Base-by-base conservation (phyloP, 2,113 vertebrate genomes). In the Tachuris rubrigastra region DNA sequence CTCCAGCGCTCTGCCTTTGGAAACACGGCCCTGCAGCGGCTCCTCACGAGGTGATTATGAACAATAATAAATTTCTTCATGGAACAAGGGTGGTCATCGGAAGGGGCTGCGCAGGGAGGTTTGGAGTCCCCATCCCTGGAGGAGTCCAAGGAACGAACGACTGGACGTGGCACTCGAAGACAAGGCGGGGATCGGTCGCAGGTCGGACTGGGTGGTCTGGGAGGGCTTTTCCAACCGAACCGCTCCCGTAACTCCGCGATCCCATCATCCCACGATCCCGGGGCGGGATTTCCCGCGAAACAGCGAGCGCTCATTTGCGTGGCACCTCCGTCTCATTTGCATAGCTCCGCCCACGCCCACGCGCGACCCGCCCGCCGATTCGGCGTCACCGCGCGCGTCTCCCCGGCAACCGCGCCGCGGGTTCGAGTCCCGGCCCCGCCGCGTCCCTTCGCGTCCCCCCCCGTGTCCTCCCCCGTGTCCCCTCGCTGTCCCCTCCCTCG, bases 231-330 rank as follows among this genome's bases (percentile, higher is more conserved):
- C 52, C 44, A 28, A 1, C 21, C 58, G 35, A 37, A 59, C 47
- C 0, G 20, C 35, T 8, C 44, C 62, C 72, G 37, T 16, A 15
- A n/a, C 7, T 23, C 24, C 1, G 31, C 0, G 10, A 21, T 24
- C 20, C 49, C 22, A 5, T 17, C 8, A 25, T n/a, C n/a, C 56
- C 55, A 9, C 2, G 5, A 58, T 39, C 15, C 35, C 60, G 27
- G 30, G 18, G 33, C 3, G 8, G 18, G 1, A 14, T 35, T 53
- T 77, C 85, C 66, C 75, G 58, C 75, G 30, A 14, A 15, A 65
- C 1, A 2, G 37, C 2, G 3, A 6, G 0, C 2, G 0, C 0
- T 33, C 21, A 0, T 77, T 60, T 52, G 1, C 35, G 58, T 33
- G 31, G 0, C 17, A 2, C 2, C 49, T 3, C 44, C 13, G 5